Base-by-base conservation (phyloP, 2,888 invertebrate genomes). In the Leptinotarsa juncta region DNA sequence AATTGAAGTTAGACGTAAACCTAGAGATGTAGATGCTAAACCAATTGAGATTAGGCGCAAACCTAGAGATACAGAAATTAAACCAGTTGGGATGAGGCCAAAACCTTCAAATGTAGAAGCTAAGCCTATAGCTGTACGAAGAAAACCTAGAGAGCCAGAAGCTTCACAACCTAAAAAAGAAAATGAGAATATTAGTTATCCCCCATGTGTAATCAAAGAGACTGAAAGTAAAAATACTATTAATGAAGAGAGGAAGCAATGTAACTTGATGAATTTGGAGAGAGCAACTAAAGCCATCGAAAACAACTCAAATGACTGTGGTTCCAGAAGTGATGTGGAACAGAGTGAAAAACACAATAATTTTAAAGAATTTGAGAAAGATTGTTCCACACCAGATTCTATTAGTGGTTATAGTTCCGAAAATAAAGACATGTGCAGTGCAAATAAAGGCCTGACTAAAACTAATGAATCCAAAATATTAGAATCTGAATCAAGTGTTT, bases 81-180 rank as follows among this genome's bases (percentile, higher is more conserved):
- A 71, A 26, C 72, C 75, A 15, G 72, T 78, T 50, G 71, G 65
- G 18, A 71, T 73, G 26, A 60, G 71, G 20, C 49, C 65, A 16
- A 68, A 65, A 51, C 65, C 76, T 4, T 32, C 60, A 20, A 66
- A 72, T 26, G 14, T n/a, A 50, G 67, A 67, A 16, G 77, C 84
- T 3, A 88, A 88, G 69, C 88, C 88, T 3, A 88, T 88, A 70
- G 84, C 83, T 51, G 82, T 88, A 51, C 83, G 88, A 50, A 82
- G 87, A 16, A 84, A 85, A 78, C 88, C 88, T 0, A 84, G 87
- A 50, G 65, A 60, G 42, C 32, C 51, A 14, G 49, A 51, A 12
- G 5, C 26, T 32, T 32, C 26, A 5, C 26, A 23, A 23, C 23
- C 26, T 26, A 26, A 26, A 26, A 4, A 26, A 26, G 26, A 26